Base-by-base conservation (phyloP, 2,888 invertebrate genomes). In the Lasioglossum morio region DNA sequence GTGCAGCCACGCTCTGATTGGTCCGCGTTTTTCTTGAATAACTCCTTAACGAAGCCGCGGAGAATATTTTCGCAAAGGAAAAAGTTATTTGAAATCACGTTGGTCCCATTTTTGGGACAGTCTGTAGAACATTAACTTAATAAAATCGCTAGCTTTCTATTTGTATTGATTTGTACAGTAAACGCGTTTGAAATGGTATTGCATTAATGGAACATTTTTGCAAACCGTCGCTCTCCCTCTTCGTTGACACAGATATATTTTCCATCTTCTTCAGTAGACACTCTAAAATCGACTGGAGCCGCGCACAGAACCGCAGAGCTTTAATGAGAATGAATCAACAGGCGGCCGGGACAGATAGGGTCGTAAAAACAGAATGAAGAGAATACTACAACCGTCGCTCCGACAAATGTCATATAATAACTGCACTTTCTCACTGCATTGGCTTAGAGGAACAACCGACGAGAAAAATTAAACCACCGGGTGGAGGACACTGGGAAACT, bases 271-370 rank as follows among this genome's bases (percentile, higher is more conserved):
- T 30, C 63, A 30, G 30, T 0, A 2, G 16, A n/a, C 63, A 63
- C 30, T 60, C 27, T 7, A 19, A 63, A 30, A 63, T 63, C 63
- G 63, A 63, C 30, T 30, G 7, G 19, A 16, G 16, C 30, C 63
- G 8, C 30, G 14, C 16, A 63, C 16, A 63, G 63, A 63, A 63
- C 30, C 27, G 16, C 63, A 30, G 16, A 19, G 63, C 10, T 63
- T 63, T 63, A 63, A 63, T 63, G 30, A 63, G 63, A 27, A 30
- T 30, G 63, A 63, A 63, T 63, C 63, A 63, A 63, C n/a, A 34
- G 46, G 34, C 43, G 34, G n/a, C 8, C 30, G 30, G 19, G 19
- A 30, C 27, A 30, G 63, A 63, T 63, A 63, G 30, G 30, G 30
- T 34, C 30, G 16, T 63, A 34, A 63, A 30, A 30, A 30, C 63